These are phyloP conservation scores for Albula glossodonta DNA, from an alignment of 2,113 vertebrate genomes.

Conservation along the genomic window DNA sequence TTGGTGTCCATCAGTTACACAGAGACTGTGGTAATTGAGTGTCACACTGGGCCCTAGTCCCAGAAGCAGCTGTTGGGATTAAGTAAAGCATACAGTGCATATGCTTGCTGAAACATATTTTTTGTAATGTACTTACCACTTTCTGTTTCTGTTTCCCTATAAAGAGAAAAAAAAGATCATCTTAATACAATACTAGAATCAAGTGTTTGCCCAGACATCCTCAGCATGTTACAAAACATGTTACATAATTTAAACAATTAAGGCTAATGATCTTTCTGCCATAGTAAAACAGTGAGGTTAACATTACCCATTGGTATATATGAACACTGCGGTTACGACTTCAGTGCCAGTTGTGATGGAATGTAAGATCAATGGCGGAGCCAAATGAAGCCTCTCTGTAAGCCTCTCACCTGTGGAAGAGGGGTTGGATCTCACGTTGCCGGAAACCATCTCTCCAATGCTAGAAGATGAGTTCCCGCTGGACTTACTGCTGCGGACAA, in stretches of 20 bases:
- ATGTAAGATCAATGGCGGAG: no score
- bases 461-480: slow-evolving; percentile 96
- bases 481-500: slow-evolving; percentile 75
- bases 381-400: neutral
- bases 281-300: no score
- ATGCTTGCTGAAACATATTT: neutral
- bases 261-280: no score
- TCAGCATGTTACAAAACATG: neutral
- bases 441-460: slow-evolving; percentile 95
- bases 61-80: neutral
- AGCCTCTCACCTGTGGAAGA: slow-evolving; percentile 79
- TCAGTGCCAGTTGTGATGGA: no score
- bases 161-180: slow-evolving; percentile 56
- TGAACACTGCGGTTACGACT: no score
- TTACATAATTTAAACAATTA: no score
- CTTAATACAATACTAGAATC: neutral
- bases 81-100: neutral
- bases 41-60: neutral
- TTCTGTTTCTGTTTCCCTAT: slow-evolving; percentile 98
- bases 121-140: slow-evolving; percentile 81
- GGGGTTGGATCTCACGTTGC: slow-evolving; percentile 88
- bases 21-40: no score
- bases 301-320: no score
- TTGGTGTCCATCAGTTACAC: neutral
- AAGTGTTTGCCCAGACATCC: neutral